Base-by-base conservation (phyloP, 2,113 vertebrate species). In the Lepus americanus region DNA sequence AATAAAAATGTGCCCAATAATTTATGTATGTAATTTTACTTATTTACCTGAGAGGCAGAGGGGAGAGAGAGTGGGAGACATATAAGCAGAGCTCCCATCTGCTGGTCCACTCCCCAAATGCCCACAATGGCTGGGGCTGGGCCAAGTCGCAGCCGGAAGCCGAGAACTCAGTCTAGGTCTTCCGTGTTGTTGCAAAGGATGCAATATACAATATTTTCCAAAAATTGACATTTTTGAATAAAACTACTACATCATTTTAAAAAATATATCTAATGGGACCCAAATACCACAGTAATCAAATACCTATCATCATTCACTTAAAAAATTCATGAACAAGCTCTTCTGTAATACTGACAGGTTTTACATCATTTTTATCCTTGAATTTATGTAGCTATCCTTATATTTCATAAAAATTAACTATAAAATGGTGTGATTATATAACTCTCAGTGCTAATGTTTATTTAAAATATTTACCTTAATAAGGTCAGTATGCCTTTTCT, bases 141-240 rank as follows among this genome's bases (percentile, higher is more conserved):
- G 3, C 55, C 16, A 59, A 59, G 55, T 19, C 17, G 44, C 17
- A 55, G 90, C 20, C 79, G 83, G 69, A 82, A 93, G 14, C 19
- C 55, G 20, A 59, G 19, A 59, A 17, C 55, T 59, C 19, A 59
- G 19, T 59, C 55, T 19, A 59, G 17, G 9, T 59, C 55, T 59
- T 59, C 55, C 55, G 17, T 59, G 77, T 55, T 90, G 53, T 93
- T 87, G 66, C 85, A 85, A 92, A 92, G n/a, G 36, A 51, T 76
- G 31, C 64, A 72, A 80, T 33, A 92, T 36, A 44, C 20, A 33
- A 31, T 72, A 20, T 66, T 25, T 31, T 91, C 20, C 25, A 95
- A 84, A 92, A 86, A 79, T 86, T 64, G 83, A 93, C 78, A 85
- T 92, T 93, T 86, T 87, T 64, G 84, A 77, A 84, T 80, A 87